Conservation (phyloP, 1,140 invertebrate species). For the Achatina immaculata region DNA sequence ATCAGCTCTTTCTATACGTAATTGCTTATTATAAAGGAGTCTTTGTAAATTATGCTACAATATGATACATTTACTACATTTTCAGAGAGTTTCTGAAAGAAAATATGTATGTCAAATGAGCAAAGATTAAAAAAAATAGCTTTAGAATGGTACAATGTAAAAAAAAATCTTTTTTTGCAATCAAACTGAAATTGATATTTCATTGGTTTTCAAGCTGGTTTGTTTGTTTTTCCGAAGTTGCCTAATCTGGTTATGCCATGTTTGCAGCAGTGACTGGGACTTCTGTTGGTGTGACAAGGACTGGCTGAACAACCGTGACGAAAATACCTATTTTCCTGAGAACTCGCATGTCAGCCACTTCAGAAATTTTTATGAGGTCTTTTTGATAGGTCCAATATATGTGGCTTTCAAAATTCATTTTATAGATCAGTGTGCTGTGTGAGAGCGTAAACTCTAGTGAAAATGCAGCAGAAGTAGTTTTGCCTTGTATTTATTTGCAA, state of each 20-base stretch:
- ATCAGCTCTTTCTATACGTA: no score
- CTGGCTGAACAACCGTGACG: constrained; percentile 24
- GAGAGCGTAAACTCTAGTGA: no score
- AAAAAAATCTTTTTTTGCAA: neutral
- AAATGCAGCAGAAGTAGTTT: no score
- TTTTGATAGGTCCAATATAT: neutral
- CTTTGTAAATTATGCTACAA: no score
- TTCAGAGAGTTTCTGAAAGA: no score
- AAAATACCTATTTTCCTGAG: constrained; percentile 31
- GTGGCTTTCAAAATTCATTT: neutral
- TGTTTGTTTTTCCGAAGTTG: neutral
- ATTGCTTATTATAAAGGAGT: no score
- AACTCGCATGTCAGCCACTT: constrained; percentile 36
- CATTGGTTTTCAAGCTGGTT: neutral
- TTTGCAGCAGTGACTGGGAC: constrained; percentile 38
- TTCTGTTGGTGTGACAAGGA: constrained; percentile 41
- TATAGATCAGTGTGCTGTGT: no score
- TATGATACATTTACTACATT: no score
- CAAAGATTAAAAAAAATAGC: neutral
- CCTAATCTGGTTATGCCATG: constrained; percentile 1
- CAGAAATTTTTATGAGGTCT: constrained; percentile 38
- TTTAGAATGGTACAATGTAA: no score
- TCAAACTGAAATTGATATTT: neutral
- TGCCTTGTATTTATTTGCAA: no score
- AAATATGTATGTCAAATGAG: no score